A percentile compares a stretch with the other conserved stretches of the same genome.
These are phyloP conservation scores for Drosophila atripex DNA, from an alignment of 2,888 invertebrate genomes.

Conservation along the genomic window DNA sequence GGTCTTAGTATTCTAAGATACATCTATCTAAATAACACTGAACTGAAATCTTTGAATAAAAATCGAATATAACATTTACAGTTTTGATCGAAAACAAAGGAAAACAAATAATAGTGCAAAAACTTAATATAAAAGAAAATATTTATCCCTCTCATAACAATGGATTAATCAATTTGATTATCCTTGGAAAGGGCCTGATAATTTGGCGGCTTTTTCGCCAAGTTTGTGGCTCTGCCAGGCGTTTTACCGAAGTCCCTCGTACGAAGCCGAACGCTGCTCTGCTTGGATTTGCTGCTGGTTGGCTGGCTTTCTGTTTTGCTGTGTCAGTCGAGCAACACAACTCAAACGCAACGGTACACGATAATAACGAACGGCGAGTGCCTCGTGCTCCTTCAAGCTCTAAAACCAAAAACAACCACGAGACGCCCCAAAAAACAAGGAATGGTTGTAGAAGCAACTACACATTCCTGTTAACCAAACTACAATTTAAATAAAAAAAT, in stretches of 20 bases:
- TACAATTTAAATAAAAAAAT: constrained; percentile 20
- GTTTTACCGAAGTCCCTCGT: constrained; percentile 26
- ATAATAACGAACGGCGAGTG: not conserved
- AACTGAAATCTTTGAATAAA: no score
- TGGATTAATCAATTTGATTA: no score
- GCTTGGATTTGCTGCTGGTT: not conserved
- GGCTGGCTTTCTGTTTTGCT: constrained; percentile 2
- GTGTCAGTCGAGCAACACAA: constrained; percentile 81
- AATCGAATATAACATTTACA: no score
- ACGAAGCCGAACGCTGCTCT: constrained; percentile 10
- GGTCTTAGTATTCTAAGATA: not conserved
- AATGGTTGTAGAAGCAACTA: not conserved
- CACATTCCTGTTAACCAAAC: constrained; percentile 14
- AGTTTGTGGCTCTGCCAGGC: not conserved
- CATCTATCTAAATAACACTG: no score
- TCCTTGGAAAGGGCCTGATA: no score
- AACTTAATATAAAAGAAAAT: no score
- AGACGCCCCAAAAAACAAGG: not conserved
- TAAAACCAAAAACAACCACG: constrained; percentile 12
- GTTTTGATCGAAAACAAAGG: no score
- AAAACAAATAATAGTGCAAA: no score
- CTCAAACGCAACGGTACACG: constrained; percentile 74
- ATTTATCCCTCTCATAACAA: no score
- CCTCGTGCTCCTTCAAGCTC: not conserved
- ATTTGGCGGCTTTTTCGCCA: constrained; percentile 1